Evolutionary conservation across 2,797 vertebrate species (phyloP), one percentile per base, ranked within the genome.

Genomic region (Antrozous pallidus): DNA sequence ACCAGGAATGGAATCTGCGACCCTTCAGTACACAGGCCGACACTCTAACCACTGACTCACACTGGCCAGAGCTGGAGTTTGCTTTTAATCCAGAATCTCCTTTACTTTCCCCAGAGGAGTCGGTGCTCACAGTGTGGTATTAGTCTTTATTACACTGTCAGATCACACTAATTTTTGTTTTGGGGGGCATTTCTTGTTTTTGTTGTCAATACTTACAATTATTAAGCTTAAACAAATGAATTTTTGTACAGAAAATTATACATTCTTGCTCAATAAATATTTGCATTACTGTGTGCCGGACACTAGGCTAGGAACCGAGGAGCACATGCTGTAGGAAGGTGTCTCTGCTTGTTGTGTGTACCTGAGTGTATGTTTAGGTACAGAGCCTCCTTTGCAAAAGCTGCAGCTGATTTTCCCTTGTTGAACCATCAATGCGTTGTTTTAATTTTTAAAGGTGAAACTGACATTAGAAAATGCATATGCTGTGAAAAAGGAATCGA

Each of bases 391-490:
- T 88, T 83, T 71, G 24, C 54, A 18, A 74, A 96, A 96, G 77
- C 24, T 2, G 80, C 3, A 45, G 67, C 67, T 96, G 61, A 74
- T 79, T 69, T 94, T 67, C 14, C 26, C 22, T 71, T 42, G n/a
- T 93, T 94, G 10, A 95, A 95, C 89, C 58, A 70, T 91, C 33
- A 42, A 73, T 77, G 33, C n/a, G 2, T 49, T 70, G n/a, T 94
- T 94, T 95, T 94, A 22, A 96, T 85, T 94, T 85, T 93, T 67
- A 95, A 96, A 99, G 99, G 99, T 99, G 97, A 99, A 99, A 97
- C 98, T 99, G 95, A 99, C 99, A 51, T 97, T 99, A 97, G 99
- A 99, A 98, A 99, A 99, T 0, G 97, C 97, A 1, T 82, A 97
- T 33, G 98, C 98, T 36, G 96, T 98, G 79, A 91, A 96, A 61